Conservation (phyloP, 2,888 invertebrate genomes). For the Drosophila prostipennis region DNA sequence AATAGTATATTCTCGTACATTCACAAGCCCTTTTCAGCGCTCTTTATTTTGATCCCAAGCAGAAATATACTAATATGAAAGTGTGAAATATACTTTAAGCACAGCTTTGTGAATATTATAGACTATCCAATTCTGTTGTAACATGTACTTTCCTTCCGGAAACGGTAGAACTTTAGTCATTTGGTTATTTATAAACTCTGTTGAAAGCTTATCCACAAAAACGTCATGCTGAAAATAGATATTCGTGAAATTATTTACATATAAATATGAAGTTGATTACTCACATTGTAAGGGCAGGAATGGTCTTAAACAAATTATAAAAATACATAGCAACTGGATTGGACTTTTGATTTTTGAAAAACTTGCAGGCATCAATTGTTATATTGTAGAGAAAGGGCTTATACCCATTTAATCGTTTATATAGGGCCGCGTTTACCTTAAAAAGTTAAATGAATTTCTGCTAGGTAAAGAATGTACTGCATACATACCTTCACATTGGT, state of each 20-base stretch:
- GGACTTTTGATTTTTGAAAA: background rate
- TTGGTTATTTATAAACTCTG: background rate
- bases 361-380: conserved; percentile 13
- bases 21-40: too few relatives aligned
- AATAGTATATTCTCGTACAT: too few relatives aligned
- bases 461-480: too few relatives aligned
- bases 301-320: background rate
- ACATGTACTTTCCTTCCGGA: conserved; percentile 4
- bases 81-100: too few relatives aligned
- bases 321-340: background rate
- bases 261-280: background rate
- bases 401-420: background rate
- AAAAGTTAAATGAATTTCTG: too few relatives aligned
- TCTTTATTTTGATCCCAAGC: too few relatives aligned
- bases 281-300: conserved; percentile 6
- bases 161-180: background rate
- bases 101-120: background rate
- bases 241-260: too few relatives aligned
- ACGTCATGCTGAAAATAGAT: conserved; percentile 6
- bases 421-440: background rate
- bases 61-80: too few relatives aligned
- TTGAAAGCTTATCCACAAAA: background rate
- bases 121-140: background rate
- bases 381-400: conserved; percentile 19
- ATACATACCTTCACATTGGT: background rate